Conservation (phyloP, 2,888 invertebrate species). For the Tortricodes alternella region DNA sequence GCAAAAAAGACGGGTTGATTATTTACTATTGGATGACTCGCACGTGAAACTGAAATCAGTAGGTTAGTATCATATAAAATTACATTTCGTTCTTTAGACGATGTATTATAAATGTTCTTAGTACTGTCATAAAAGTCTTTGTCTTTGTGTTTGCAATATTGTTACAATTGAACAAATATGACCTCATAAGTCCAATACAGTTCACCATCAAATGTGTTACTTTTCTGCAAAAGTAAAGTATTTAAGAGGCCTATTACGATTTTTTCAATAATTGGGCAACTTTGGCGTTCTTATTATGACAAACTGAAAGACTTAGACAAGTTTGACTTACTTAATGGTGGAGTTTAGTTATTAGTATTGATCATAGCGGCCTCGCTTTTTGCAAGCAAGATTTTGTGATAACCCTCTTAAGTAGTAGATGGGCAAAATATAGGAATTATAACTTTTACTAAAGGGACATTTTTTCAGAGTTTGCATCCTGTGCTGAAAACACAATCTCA, state of each 20-base stretch:
- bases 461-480: conserved; percentile 67
- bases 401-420: no score
- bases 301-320: no score
- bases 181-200: conserved; percentile 1
- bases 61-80: conserved; percentile 60
- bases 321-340: no score
- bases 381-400: no score
- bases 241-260: no score
- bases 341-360: no score
- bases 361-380: no score
- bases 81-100: no score
- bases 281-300: no score
- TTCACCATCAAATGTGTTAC: conserved; percentile 1
- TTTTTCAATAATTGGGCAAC: no score
- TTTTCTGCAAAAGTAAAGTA: background rate
- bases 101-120: background rate
- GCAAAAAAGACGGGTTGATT: conserved; percentile 53
- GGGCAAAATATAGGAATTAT: no score
- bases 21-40: conserved; percentile 61
- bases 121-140: background rate
- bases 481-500: conserved; percentile 48
- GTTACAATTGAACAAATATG: conserved; percentile 19
- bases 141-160: background rate
- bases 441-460: background rate
- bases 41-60: conserved; percentile 58